These are phyloP conservation scores for Siderastrea radians DNA, from an alignment of 92 coral and sea anemone genomes.

Conservation along the genomic window DNA sequence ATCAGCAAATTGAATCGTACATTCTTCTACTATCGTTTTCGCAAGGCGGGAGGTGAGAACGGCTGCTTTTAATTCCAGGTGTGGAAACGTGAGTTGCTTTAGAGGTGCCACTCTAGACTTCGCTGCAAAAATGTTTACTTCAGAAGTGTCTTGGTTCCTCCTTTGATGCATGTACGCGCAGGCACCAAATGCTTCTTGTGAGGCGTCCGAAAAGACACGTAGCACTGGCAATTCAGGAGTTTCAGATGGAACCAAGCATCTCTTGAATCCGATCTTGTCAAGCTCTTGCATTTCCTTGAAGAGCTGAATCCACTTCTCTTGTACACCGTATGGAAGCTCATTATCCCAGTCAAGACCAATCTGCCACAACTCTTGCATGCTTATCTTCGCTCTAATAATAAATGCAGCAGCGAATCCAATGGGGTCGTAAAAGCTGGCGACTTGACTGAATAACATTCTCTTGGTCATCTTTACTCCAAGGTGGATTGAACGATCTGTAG, in stretches of 20 bases:
- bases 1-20: slow-evolving; percentile 28
- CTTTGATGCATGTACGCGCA: slow-evolving; percentile 54
- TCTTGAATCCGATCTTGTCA: slow-evolving; percentile 58
- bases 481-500: neutral
- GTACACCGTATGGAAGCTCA: slow-evolving; percentile 34
- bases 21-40: slow-evolving; percentile 34
- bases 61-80: slow-evolving; percentile 63
- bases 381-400: slow-evolving; percentile 62
- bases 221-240: slow-evolving; percentile 15
- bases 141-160: slow-evolving; percentile 26
- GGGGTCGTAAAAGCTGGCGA: slow-evolving; percentile 70
- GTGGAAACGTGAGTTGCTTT: slow-evolving; percentile 65
- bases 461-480: slow-evolving; percentile 42
- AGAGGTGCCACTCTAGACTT: slow-evolving; percentile 65
- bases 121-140: slow-evolving; percentile 36
- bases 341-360: slow-evolving; percentile 74
- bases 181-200: slow-evolving; percentile 63
- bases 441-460: slow-evolving; percentile 37
- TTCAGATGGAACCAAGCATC: slow-evolving; percentile 30
- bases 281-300: slow-evolving; percentile 73
- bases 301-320: slow-evolving; percentile 49
- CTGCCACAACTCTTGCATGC: slow-evolving; percentile 66
- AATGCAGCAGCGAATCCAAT: slow-evolving; percentile 72
- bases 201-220: slow-evolving; percentile 59
- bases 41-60: slow-evolving; percentile 60